Percentiles rank a stretch among this genome's conserved stretches.
Evolutionary conservation across 2,888 invertebrate genomes (phyloP).

Genomic region (Epistrophella euchroma): DNA sequence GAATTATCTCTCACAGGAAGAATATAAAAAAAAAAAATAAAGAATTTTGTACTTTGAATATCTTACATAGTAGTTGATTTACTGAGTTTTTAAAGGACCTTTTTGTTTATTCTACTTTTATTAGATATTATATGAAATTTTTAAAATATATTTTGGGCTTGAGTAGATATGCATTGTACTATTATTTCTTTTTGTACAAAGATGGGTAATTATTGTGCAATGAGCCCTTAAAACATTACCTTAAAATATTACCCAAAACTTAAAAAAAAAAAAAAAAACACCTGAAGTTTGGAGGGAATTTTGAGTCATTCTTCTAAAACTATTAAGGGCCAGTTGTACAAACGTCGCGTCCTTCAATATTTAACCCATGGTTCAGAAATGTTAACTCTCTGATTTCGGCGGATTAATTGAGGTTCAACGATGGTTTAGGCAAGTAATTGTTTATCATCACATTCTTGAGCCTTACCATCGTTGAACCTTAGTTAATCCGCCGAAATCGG

Average conservation of each 20-base stretch:
- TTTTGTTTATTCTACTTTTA: background rate
- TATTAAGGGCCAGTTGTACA: no score
- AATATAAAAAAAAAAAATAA: constrained; percentile 8
- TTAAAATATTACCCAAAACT: background rate
- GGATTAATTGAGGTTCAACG: no score
- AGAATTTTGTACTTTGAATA: constrained; percentile 17
- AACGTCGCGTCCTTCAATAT: no score
- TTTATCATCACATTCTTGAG: no score
- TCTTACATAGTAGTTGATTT: constrained; percentile 43
- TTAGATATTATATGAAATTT: background rate
- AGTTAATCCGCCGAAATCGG: no score
- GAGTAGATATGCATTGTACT: background rate
- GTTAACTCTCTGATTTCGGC: no score
- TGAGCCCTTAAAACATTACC: background rate
- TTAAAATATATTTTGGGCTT: background rate
- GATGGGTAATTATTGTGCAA: background rate
- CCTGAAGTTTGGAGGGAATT: background rate
- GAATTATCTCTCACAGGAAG: constrained; percentile 40
- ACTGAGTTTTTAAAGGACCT: background rate
- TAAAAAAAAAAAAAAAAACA: background rate
- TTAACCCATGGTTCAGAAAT: no score
- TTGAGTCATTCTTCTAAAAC: no score
- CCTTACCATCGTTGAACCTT: no score
- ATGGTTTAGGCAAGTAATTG: no score
- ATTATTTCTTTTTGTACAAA: background rate